phyloP scores from a whole-genome alignment of 2,797 vertebrate genomes.

The Microchirus variegatus region DNA sequence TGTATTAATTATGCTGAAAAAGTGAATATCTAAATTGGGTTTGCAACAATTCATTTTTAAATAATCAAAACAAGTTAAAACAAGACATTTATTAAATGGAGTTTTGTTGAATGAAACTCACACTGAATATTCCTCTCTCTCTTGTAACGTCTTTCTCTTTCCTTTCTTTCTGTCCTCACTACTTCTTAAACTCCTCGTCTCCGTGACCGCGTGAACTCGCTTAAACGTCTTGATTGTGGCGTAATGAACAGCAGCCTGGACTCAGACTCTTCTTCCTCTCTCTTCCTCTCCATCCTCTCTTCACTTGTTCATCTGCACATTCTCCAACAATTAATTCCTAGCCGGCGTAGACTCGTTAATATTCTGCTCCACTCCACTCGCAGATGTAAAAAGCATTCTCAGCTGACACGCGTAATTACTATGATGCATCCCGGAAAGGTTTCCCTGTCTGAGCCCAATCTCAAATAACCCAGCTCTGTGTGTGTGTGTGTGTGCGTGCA shows the following conservation, averaged over 20 bases:
- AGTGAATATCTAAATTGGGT: no score
- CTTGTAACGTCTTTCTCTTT: background rate
- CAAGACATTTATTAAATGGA: no score
- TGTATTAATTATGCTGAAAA: no score
- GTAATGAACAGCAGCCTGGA: constrained; percentile 26
- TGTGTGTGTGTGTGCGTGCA: constrained; percentile 13
- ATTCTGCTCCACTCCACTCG: constrained; percentile 72
- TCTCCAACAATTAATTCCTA: constrained; percentile 58
- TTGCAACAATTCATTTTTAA: no score
- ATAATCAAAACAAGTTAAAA: no score
- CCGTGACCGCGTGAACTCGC: background rate
- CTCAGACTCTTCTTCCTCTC: constrained; percentile 14
- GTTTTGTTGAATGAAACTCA: background rate
- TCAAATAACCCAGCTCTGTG: constrained; percentile 90
- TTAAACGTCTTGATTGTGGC: constrained; percentile 13
- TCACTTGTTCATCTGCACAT: constrained; percentile 28
- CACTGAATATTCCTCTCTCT: background rate
- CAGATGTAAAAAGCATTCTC: constrained; percentile 80
- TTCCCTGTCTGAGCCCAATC: constrained; percentile 94
- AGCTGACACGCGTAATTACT: constrained; percentile 79
- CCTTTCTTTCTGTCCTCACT: background rate
- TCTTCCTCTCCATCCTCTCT: background rate
- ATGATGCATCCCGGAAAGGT: constrained; percentile 90
- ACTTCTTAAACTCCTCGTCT: background rate
- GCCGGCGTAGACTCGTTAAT: constrained; percentile 64